These are phyloP conservation scores for Sipha flava DNA, from an alignment of 1,140 invertebrate species.

Conservation along the genomic window DNA sequence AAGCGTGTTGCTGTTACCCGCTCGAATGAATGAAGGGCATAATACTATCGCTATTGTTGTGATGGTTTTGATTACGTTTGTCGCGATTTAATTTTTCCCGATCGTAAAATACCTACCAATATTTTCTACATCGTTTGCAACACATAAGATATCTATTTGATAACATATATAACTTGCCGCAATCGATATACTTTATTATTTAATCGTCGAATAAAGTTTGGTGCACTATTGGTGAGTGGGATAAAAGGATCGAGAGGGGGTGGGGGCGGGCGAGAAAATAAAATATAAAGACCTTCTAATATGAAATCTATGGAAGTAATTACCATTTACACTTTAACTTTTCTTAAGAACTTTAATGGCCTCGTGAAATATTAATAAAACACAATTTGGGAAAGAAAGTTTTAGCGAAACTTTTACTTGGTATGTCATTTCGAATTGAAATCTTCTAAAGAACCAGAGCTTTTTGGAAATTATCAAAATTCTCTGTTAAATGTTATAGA, in stretches of 20 bases:
- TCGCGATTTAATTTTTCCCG: not conserved
- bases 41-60: not conserved
- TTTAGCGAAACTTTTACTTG: conserved; percentile 3
- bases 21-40: not conserved
- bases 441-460: not conserved
- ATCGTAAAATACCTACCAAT: not conserved
- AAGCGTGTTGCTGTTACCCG: not conserved
- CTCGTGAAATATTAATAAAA: conserved; percentile 25
- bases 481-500: not conserved
- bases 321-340: conserved; percentile 6
- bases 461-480: not conserved
- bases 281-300: not conserved
- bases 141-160: no score
- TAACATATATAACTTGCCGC: no score
- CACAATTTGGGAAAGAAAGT: conserved; percentile 15
- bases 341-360: conserved; percentile 1
- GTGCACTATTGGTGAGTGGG: no score
- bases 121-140: no score
- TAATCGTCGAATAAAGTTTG: not conserved
- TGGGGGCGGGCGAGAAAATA: not conserved
- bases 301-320: conserved; percentile 9
- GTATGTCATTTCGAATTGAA: conserved; percentile 10
- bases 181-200: not conserved
- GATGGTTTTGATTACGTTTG: not conserved
- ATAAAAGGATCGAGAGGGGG: no score